Evolutionary conservation across 2,888 invertebrate species (phyloP).

Genomic region (Tetragnatha montana): DNA sequence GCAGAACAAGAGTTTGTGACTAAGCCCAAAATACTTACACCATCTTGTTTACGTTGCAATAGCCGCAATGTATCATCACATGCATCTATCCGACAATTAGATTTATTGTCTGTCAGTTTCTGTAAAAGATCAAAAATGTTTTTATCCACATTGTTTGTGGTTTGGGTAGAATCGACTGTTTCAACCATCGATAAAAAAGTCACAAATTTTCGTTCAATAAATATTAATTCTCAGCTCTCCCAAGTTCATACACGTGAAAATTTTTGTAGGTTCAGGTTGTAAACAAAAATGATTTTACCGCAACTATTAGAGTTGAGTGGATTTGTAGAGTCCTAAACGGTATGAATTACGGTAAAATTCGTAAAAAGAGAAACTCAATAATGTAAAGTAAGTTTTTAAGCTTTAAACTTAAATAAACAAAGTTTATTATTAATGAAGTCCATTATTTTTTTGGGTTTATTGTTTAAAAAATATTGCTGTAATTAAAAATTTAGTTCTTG

Average conservation of each 20-base stretch:
- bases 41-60: slow-evolving; percentile 32
- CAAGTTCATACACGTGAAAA: neutral
- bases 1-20: neutral
- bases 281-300: neutral
- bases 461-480: no score
- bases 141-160: slow-evolving; percentile 34
- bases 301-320: neutral
- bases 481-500: no score
- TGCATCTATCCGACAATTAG: slow-evolving; percentile 32
- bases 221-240: neutral
- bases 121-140: slow-evolving; percentile 44
- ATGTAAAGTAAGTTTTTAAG: no score
- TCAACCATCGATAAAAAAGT: neutral
- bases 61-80: slow-evolving; percentile 16
- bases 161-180: slow-evolving; percentile 5
- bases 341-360: neutral
- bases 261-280: neutral
- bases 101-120: slow-evolving; percentile 30
- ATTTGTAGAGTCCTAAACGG: neutral
- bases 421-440: no score
- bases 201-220: neutral
- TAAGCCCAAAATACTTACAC: slow-evolving; percentile 5
- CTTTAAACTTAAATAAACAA: no score
- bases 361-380: no score
- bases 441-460: no score